Percentiles rank a stretch among this genome's conserved stretches.
Evolutionary conservation across 2,113 vertebrate species (phyloP).

Genomic region (Pholis gunnellus): DNA sequence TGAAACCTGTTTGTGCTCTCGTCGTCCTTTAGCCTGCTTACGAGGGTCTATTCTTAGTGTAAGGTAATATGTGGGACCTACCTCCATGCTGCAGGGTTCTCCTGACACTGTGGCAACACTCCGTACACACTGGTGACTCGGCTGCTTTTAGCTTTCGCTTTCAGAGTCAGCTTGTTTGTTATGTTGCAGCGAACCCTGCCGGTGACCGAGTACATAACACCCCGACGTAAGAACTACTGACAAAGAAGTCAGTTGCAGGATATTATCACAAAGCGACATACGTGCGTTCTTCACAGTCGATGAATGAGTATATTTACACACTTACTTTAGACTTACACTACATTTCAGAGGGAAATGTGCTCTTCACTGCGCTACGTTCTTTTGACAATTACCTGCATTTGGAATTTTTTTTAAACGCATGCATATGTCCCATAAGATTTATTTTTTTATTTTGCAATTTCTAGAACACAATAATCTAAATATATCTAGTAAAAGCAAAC

Average conservation of each 20-base stretch:
- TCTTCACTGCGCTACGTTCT: too few relatives aligned
- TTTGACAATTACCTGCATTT: too few relatives aligned
- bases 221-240: too few relatives aligned
- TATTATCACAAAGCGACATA: neutral
- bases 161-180: neutral
- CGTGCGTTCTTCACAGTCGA: neutral
- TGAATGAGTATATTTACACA: too few relatives aligned
- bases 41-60: neutral
- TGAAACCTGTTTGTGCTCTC: too few relatives aligned
- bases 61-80: neutral
- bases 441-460: too few relatives aligned
- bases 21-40: neutral
- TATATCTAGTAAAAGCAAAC: too few relatives aligned
- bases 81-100: neutral
- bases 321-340: neutral
- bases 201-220: neutral
- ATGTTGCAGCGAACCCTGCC: neutral
- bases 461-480: too few relatives aligned
- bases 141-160: constrained; percentile 9
- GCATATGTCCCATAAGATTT: too few relatives aligned
- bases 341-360: too few relatives aligned
- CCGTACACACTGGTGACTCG: too few relatives aligned
- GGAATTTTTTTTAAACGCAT: too few relatives aligned
- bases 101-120: fast-evolving
- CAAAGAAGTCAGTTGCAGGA: neutral